phyloP scores from a whole-genome alignment of 2,113 vertebrate genomes.

The Dicerorhinus sumatrensis region DNA sequence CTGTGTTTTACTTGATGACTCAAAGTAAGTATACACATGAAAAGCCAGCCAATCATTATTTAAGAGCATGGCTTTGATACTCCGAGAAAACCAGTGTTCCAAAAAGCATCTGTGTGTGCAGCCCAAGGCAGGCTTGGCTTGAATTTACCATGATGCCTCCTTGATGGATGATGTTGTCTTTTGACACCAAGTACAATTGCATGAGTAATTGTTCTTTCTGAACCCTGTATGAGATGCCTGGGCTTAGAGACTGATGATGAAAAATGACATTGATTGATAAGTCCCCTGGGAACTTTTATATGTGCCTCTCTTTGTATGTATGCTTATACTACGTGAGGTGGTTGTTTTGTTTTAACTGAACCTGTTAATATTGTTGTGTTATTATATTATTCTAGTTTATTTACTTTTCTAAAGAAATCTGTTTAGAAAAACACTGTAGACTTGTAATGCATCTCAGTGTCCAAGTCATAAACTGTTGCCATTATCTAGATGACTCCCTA shows the following conservation, averaged over 20 bases:
- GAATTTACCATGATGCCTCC: neutral
- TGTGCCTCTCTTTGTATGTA: neutral
- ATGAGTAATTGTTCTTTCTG: constrained; percentile 74
- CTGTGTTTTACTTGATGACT: neutral
- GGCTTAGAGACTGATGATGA: constrained; percentile 45
- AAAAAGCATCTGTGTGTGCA: neutral
- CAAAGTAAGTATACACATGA: neutral
- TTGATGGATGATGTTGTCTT: constrained; percentile 76
- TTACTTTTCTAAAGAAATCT: constrained; percentile 70
- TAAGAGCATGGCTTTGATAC: neutral
- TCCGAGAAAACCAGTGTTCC: constrained; percentile 48
- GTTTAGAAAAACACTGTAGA: neutral
- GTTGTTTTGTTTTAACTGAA: constrained; percentile 52
- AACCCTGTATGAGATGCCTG: constrained; percentile 42
- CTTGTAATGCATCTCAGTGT: neutral
- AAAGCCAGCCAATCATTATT: neutral
- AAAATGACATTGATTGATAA: constrained; percentile 77
- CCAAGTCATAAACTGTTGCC: neutral
- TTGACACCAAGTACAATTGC: constrained; percentile 60
- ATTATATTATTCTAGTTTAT: constrained; percentile 73
- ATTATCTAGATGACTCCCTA: rapidly evolving
- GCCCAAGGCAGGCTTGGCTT: constrained; percentile 22
- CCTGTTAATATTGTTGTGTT: constrained; percentile 30
- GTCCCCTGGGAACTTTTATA: constrained; percentile 56
- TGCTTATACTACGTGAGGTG: neutral